phyloP scores from a whole-genome alignment of 2,113 vertebrate species.

The Fulmarus glacialis region DNA sequence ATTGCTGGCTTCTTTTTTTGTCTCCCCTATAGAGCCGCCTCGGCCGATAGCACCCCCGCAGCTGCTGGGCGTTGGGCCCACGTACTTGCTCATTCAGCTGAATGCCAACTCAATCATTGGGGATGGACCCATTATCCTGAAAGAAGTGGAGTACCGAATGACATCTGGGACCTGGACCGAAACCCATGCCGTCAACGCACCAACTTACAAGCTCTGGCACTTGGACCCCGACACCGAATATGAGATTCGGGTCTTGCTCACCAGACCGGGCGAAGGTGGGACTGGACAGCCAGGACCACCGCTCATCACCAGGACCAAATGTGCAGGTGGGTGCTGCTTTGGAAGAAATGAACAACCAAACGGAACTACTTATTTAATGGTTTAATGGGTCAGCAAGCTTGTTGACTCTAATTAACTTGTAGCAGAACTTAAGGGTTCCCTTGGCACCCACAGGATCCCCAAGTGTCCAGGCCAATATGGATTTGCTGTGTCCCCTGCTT shows the following conservation, averaged over 20 bases:
- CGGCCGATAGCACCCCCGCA: conserved; percentile 96
- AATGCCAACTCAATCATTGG: conserved; percentile 99
- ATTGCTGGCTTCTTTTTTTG: not conserved
- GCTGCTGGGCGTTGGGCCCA: conserved; percentile 92
- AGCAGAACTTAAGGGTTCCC: not conserved
- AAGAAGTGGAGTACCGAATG: conserved; percentile 98
- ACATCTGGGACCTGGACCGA: conserved; percentile 95
- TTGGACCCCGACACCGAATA: conserved; percentile 97
- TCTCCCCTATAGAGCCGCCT: conserved; percentile 84
- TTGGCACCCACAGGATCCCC: not conserved
- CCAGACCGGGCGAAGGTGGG: conserved; percentile 93
- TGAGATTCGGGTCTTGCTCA: conserved; percentile 93
- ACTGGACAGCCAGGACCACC: conserved; percentile 92
- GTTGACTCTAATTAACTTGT: not conserved
- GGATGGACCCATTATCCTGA: conserved; percentile 95
- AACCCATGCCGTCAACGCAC: conserved; percentile 95
- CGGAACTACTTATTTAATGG: not conserved
- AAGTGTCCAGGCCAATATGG: not conserved
- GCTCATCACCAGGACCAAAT: conserved; percentile 95
- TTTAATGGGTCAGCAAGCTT: not conserved
- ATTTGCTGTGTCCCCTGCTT: not conserved
- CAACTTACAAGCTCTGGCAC: conserved; percentile 97
- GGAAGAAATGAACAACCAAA: not conserved
- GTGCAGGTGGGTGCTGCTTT: conserved; percentile 84
- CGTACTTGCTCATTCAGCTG: conserved; percentile 94